These are phyloP conservation scores for Acipenser oxyrinchus DNA, from an alignment of 2,797 vertebrate genomes.

Conservation along the genomic window DNA sequence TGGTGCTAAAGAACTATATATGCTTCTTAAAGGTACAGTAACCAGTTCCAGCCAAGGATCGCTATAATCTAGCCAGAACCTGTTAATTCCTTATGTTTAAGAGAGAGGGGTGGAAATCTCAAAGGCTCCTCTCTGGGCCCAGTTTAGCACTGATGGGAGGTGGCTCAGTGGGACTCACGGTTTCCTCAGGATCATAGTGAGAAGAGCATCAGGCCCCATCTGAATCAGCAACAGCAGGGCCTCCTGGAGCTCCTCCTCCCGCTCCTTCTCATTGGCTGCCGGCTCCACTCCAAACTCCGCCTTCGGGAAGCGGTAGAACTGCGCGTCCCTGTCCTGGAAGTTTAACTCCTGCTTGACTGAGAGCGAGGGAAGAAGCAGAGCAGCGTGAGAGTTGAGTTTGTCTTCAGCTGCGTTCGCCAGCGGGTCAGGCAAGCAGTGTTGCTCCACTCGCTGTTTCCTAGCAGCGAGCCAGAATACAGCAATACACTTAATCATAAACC, in stretches of 20 bases:
- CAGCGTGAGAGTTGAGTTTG: too few relatives aligned
- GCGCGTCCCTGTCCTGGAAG: constrained; percentile 85
- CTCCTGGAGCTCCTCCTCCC: constrained; percentile 79
- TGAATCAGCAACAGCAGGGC: constrained; percentile 74
- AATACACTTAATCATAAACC: too few relatives aligned
- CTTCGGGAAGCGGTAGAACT: constrained; percentile 82
- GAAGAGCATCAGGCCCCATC: constrained; percentile 82
- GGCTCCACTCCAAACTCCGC: constrained; percentile 51
- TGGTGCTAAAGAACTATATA: too few relatives aligned
- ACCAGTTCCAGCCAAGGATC: too few relatives aligned
- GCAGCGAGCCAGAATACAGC: too few relatives aligned
- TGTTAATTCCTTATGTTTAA: too few relatives aligned
- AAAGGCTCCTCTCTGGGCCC: neutral
- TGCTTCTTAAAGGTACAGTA: too few relatives aligned
- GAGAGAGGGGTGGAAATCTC: neutral
- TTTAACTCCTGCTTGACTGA: constrained; percentile 85
- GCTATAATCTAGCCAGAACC: too few relatives aligned
- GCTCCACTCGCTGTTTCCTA: too few relatives aligned
- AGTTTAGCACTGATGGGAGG: neutral
- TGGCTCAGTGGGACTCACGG: constrained; percentile 54
- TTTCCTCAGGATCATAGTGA: constrained; percentile 87
- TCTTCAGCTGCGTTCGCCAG: too few relatives aligned
- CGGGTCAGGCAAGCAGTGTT: too few relatives aligned
- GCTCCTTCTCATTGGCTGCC: constrained; percentile 43
- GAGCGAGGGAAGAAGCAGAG: neutral